Base-by-base conservation (phyloP, 1,140 invertebrate species). In the Panagrolaimus sp. region DNA sequence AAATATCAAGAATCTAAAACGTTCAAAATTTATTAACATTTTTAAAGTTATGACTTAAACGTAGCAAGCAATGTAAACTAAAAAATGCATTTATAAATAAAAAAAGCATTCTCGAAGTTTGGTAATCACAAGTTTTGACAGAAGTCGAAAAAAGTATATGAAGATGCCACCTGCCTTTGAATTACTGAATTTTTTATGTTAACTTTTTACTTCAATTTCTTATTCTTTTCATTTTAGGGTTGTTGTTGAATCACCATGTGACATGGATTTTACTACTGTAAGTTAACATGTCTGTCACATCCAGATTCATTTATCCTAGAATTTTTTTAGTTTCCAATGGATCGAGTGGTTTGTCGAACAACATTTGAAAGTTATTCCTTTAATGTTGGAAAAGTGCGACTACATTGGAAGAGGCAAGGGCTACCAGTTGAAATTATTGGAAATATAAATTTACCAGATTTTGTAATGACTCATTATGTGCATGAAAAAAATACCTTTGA, bases 301-400 rank as follows among this genome's bases (percentile, higher is more conserved):
- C 11, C 16, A 64, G 9, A 62, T 13, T 62, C 5, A 14, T 5
- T 5, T 38, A 64, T 64, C 11, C 9, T 38, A n/a, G n/a, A 11
- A 64, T 42, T 13, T 1, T 66, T 27, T 11, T 38, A n/a, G 16
- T 31, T 79, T 38, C 76, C 79, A 7, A 81, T 83, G 80, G 80
- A 82, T 65, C 42, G 72, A 53, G 80, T 83, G 25, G 78, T 81
- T 67, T 82, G 80, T 65, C 76, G 73, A 1, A 78, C 78, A 23
- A 70, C 82, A 8, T 83, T 82, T 63, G 80, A 82, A 53, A 75
- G 72, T 43, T 82, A 82, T 67, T 76, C 74, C 4, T 82, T 82
- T 42, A 82, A 82, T 64, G 81, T 82, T 23, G 80, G 80, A 38
- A 82, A 82, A 66, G 81, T 83, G 0, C 70, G 80, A 20, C 53